These are phyloP conservation scores for Atherinomorus stipes DNA, from an alignment of 2,113 vertebrate genomes.

Conservation along the genomic window DNA sequence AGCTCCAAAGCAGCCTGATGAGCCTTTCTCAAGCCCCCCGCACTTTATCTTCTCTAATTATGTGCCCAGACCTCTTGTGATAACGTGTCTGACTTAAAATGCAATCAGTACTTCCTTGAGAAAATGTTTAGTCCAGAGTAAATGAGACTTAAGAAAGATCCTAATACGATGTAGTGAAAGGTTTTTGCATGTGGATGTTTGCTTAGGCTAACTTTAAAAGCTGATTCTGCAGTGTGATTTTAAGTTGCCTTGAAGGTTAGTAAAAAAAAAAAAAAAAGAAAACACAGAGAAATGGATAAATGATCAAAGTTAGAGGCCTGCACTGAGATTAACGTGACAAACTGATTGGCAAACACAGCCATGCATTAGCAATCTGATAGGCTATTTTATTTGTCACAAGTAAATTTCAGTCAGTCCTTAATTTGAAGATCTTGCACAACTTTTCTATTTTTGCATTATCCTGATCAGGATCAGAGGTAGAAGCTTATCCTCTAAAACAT, in stretches of 20 bases:
- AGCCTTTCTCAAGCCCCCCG: conserved; percentile 35
- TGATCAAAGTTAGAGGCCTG: too few relatives aligned
- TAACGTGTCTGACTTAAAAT: conserved; percentile 29
- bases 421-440: not conserved
- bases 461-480: not conserved
- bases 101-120: conserved; percentile 27
- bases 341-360: not conserved
- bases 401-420: not conserved
- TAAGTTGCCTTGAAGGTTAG: too few relatives aligned
- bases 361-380: not conserved
- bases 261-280: too few relatives aligned
- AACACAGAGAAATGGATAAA: too few relatives aligned
- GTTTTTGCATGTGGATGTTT: conserved; percentile 4
- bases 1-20: conserved; percentile 19
- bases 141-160: not conserved
- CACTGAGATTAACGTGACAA: not conserved
- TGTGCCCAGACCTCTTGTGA: conserved; percentile 35
- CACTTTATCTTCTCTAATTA: conserved; percentile 49
- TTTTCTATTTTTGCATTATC: not conserved
- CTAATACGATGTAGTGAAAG: not conserved
- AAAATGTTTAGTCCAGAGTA: not conserved
- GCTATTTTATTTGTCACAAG: not conserved
- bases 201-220: not conserved
- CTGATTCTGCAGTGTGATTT: not conserved
- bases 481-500: not conserved